phyloP scores from a whole-genome alignment of 64 coral and sea anemone species.

The Stylophora pistillata region DNA sequence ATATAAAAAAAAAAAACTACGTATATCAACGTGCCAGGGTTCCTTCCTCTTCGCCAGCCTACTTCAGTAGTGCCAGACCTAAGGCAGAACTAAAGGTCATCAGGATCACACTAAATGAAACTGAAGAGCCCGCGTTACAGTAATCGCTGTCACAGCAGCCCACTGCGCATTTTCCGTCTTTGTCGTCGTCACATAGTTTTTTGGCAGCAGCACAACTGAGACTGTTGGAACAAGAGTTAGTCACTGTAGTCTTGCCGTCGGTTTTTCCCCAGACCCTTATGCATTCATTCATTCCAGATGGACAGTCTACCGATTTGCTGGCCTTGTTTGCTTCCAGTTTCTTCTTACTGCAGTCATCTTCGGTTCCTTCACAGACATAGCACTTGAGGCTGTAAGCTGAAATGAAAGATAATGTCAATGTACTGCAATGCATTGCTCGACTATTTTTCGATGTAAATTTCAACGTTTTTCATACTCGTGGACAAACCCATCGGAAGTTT shows the following conservation, averaged over 20 bases:
- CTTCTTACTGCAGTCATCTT: too few species aligned
- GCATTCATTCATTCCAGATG: too few species aligned
- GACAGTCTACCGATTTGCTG: too few species aligned
- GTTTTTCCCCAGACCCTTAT: background rate
- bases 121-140: background rate
- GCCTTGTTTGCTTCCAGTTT: too few species aligned
- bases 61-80: conserved; percentile 8
- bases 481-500: too few species aligned
- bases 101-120: background rate
- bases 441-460: too few species aligned
- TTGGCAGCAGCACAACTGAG: background rate
- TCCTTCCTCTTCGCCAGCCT: background rate
- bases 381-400: too few species aligned
- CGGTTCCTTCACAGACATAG: too few species aligned
- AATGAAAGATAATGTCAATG: too few species aligned
- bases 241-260: background rate
- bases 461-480: too few species aligned
- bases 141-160: conserved; percentile 8
- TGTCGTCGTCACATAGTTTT: background rate
- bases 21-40: background rate
- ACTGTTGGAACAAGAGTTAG: background rate
- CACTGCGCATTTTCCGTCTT: background rate
- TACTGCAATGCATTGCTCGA: too few species aligned
- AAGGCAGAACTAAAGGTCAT: background rate
- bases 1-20: too few species aligned